Base-by-base conservation (phyloP, 2,797 vertebrate genomes). In the Arctocebus calabarensis region DNA sequence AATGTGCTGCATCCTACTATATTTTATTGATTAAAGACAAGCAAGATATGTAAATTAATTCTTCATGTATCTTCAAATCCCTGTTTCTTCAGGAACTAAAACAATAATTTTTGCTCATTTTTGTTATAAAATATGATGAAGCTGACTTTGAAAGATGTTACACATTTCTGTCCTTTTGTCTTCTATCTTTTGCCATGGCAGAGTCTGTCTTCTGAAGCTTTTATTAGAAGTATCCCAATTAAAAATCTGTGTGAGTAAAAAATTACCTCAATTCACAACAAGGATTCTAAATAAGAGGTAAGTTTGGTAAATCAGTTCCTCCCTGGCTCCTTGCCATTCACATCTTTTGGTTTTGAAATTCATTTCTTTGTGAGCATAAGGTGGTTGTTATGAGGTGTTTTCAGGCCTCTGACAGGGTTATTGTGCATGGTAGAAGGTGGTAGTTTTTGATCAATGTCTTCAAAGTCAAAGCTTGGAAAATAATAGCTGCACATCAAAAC, bases 361-460 rank as follows among this genome's bases (percentile, higher is more conserved):
- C 92, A 84, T 97, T 96, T 97, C 97, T 97, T 97, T 97, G 97
- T 97, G 90, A 97, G 96, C 88, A 96, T 95, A 97, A 95, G 96
- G 95, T 98, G 85, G 88, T 97, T 97, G 96, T 96, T 96, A 97
- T 84, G 93, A 98, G 94, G 95, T 97, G 94, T 97, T 98, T 94
- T 97, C 96, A 97, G 95, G 96, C 84, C 83, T 96, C 96, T 98
- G 68, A 85, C 97, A 97, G 96, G 43, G 89, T 77, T 96, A 97
- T 98, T 98, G 90, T 97, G 79, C 88, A 37, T 66, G 73, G 94
- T 94, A 96, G 96, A 97, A 97, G 95, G 96, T 97, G 97, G 95
- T 84, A 90, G 95, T 94, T 98, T 98, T 98, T 98, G 96, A 98
- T 98, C 97, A 98, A 93, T 97, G 94, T 96, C 97, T 98, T 98